phyloP scores from a whole-genome alignment of 30 jellyfish, hydroid and myxozoan genomes.

The Cassiopea xamachana region DNA sequence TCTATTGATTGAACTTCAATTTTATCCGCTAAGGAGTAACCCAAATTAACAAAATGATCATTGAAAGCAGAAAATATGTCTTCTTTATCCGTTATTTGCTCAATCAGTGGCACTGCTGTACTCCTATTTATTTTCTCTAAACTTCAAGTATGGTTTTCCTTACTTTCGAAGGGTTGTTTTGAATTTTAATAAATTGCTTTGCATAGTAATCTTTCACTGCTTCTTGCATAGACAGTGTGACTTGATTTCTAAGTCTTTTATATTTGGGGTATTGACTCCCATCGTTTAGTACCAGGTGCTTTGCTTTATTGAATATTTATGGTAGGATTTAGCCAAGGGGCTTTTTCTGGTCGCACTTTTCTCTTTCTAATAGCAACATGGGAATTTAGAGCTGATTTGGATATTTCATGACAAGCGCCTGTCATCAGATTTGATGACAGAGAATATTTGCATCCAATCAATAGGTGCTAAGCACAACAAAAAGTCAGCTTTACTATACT shows the following conservation, averaged over 20 bases:
- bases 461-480: conserved; percentile 29
- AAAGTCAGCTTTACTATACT: conserved; percentile 10
- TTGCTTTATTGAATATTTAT: conserved; percentile 11
- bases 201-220: conserved; percentile 26
- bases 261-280: neutral
- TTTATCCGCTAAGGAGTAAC: conserved; percentile 6
- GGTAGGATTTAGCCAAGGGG: conserved; percentile 55
- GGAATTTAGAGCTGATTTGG: conserved; percentile 33
- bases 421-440: conserved; percentile 41
- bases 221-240: conserved; percentile 22
- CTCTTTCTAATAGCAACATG: conserved; percentile 36
- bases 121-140: neutral
- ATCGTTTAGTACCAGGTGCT: neutral
- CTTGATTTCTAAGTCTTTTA: conserved; percentile 10
- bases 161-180: conserved; percentile 24
- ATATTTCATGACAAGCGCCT: conserved; percentile 31
- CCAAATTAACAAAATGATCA: too few relatives aligned
- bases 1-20: conserved; percentile 38
- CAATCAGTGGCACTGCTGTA: neutral
- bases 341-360: conserved; percentile 8
- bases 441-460: conserved; percentile 7
- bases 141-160: neutral
- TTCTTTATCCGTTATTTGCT: neutral
- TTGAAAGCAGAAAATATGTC: conserved; percentile 14
- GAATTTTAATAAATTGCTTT: neutral